phyloP scores from a whole-genome alignment of 2,113 vertebrate genomes.

The Tupaia tana region DNA sequence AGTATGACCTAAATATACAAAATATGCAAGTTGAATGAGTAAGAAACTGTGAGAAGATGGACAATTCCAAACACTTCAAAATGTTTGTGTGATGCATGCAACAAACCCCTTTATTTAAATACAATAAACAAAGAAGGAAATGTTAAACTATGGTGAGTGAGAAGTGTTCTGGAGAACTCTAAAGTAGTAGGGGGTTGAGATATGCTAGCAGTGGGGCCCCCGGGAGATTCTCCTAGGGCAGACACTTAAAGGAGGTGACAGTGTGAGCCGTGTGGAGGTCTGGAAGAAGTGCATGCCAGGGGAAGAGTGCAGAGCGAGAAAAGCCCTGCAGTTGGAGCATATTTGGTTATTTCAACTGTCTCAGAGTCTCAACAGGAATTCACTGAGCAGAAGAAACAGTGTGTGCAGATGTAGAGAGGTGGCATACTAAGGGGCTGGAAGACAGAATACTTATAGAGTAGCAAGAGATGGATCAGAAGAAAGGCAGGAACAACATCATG shows the following conservation, averaged over 20 bases:
- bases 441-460: too few species aligned
- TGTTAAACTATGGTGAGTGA: neutral
- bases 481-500: neutral
- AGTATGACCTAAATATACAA: neutral
- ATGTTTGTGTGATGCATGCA: neutral
- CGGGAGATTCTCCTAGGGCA: neutral
- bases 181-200: neutral
- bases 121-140: neutral
- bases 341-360: neutral
- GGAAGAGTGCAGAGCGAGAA: too few species aligned
- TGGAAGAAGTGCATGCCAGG: neutral
- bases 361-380: neutral
- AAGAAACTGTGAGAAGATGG: neutral
- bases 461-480: neutral
- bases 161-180: neutral
- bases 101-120: neutral
- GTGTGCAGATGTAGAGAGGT: too few species aligned
- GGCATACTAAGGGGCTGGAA: too few species aligned
- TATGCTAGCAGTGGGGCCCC: neutral
- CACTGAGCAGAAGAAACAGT: neutral
- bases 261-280: neutral
- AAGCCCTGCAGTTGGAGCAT: neutral
- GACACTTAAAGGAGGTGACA: rapidly evolving
- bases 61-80: neutral
- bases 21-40: neutral